phyloP scores from a whole-genome alignment of 2,888 invertebrate species.

The Aradus depressus region DNA sequence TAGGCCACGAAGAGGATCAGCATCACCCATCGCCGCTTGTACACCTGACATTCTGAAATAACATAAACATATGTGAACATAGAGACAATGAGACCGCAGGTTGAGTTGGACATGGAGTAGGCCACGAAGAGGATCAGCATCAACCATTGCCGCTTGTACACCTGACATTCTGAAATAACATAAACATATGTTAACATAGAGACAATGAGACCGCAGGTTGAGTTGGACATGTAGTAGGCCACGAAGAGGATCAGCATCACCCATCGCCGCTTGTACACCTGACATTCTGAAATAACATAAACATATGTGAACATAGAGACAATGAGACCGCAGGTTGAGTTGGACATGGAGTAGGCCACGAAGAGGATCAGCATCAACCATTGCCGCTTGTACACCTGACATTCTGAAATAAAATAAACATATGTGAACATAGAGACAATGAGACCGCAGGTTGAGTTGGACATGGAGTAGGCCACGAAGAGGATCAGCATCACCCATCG shows the following conservation, averaged over 20 bases:
- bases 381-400: constrained; percentile 54
- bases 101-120: constrained; percentile 81
- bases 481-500: constrained; percentile 78
- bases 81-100: too few relatives aligned
- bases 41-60: constrained; percentile 42
- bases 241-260: constrained; percentile 76
- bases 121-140: constrained; percentile 76
- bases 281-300: too few relatives aligned
- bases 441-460: too few relatives aligned
- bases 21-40: constrained; percentile 71
- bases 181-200: too few relatives aligned
- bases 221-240: constrained; percentile 78
- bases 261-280: constrained; percentile 68
- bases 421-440: too few relatives aligned
- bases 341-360: constrained; percentile 78
- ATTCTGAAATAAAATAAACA: too few relatives aligned
- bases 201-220: too few relatives aligned
- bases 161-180: constrained; percentile 34
- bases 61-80: too few relatives aligned
- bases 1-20: constrained; percentile 75
- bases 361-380: constrained; percentile 82
- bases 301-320: too few relatives aligned
- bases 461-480: constrained; percentile 80
- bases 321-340: too few relatives aligned
- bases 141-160: constrained; percentile 70